Evolutionary conservation across 2,797 vertebrate genomes (phyloP).

Genomic region (Urosaurus nigricauda): DNA sequence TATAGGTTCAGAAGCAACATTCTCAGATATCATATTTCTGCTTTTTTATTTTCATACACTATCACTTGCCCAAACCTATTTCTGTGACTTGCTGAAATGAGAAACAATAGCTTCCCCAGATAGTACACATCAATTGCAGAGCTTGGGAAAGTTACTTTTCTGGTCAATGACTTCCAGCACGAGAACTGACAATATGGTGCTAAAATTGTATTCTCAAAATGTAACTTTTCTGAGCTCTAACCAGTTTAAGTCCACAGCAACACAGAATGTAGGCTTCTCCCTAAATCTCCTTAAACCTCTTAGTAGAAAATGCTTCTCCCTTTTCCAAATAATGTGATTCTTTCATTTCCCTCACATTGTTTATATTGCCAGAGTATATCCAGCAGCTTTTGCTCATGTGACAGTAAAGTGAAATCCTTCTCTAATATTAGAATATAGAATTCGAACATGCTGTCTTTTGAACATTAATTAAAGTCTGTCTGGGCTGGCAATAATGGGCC

Average conservation of each 20-base stretch:
- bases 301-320: background rate
- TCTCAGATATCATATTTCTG: background rate
- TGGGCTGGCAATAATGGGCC: background rate
- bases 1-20: background rate
- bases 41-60: background rate
- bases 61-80: background rate
- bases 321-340: background rate
- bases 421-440: slow-evolving; percentile 30
- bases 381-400: slow-evolving; percentile 49
- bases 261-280: background rate
- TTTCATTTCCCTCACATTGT: background rate
- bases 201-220: no score
- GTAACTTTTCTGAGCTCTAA: background rate
- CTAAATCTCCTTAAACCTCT: background rate
- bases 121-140: background rate
- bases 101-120: background rate
- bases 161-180: background rate
- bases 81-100: background rate
- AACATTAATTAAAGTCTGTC: slow-evolving; percentile 3
- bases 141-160: background rate
- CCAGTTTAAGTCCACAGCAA: background rate
- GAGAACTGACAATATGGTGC: no score
- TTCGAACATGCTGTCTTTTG: background rate
- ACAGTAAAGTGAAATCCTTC: background rate
- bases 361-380: slow-evolving; percentile 60